Evolutionary conservation across 1,140 invertebrate genomes (phyloP).

Genomic region (Tribolium castaneum): DNA sequence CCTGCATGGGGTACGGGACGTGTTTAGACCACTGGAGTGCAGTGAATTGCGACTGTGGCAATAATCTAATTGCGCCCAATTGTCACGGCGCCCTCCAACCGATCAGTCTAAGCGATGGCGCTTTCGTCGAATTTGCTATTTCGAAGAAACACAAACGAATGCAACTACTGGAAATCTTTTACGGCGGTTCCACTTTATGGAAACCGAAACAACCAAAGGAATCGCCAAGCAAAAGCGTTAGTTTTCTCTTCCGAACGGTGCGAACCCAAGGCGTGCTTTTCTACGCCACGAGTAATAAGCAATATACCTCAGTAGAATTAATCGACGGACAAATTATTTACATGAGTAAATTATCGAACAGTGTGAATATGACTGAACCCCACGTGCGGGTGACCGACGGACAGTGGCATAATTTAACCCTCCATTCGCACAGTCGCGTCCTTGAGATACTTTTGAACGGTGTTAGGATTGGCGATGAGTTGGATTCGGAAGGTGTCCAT

Average conservation of each 20-base stretch:
- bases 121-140: slow-evolving; percentile 82
- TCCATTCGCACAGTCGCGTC: slow-evolving; percentile 75
- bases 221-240: slow-evolving; percentile 75
- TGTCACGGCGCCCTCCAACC: slow-evolving; percentile 83
- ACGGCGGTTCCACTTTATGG: slow-evolving; percentile 79
- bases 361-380: slow-evolving; percentile 83
- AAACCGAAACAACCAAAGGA: slow-evolving; percentile 60
- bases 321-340: slow-evolving; percentile 78
- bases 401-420: slow-evolving; percentile 86
- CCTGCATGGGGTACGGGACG: slow-evolving; percentile 75
- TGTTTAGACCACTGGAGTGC: slow-evolving; percentile 89
- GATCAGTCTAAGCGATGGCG: slow-evolving; percentile 80
- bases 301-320: slow-evolving; percentile 86
- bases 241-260: slow-evolving; percentile 85
- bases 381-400: slow-evolving; percentile 77
- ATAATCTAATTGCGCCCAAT: slow-evolving; percentile 77
- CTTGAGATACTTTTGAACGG: slow-evolving; percentile 79
- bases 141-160: slow-evolving; percentile 87
- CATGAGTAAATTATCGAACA: slow-evolving; percentile 77
- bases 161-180: slow-evolving; percentile 83
- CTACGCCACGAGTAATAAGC: slow-evolving; percentile 86
- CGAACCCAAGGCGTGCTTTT: slow-evolving; percentile 82
- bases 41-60: slow-evolving; percentile 77
- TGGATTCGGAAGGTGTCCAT: slow-evolving; percentile 86
- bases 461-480: slow-evolving; percentile 80